Base-by-base conservation (phyloP, 2,797 vertebrate genomes). In the Thaleichthys pacificus region DNA sequence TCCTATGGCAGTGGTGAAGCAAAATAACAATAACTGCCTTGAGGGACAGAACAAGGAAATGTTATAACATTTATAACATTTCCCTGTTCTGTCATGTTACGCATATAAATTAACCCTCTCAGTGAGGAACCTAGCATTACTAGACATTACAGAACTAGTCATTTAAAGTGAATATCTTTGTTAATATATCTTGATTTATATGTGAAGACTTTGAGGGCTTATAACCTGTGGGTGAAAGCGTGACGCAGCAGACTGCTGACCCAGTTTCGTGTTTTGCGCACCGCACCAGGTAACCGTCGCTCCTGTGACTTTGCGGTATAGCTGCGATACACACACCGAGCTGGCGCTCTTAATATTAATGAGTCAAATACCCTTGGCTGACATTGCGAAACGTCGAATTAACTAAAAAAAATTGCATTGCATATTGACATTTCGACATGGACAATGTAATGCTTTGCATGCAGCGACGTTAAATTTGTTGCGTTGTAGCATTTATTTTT, bases 261-360 rank as follows among this genome's bases (percentile, higher is more conserved):
- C 30, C 15, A 63, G 17, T 32, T 5, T 3, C 19, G 4, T 1
- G 17, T 32, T 5, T 7, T 17, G 17, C 49, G 17, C 49, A 15
- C n/a, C 22, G 9, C 19, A 22, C 9, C 57, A n/a, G 57, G 57
- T 61, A 61, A 24, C 21, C 12, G 71, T 77, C 42, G 75, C 71
- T 66, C 68, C 64, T 69, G 81, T 77, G 86, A 87, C 87, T 88
- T 85, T 92, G 91, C 87, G 81, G 84, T 86, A 91, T 3, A 17
- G 14, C 15, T 35, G 32, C 32, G 32, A 35, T 5, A 35, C 61
- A 84, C 63, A 73, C 74, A 68, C 61, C 61, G 5, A 54, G 57
- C 51, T 68, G 15, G 22, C 72, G 32, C 6, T 35, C 60, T 65
- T 49, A 6, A 66, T 73, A 74, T 22, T 70, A n/a, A 77, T 69